These are phyloP conservation scores for Petaurus breviceps DNA, from an alignment of 2,113 vertebrate species.

Conservation along the genomic window DNA sequence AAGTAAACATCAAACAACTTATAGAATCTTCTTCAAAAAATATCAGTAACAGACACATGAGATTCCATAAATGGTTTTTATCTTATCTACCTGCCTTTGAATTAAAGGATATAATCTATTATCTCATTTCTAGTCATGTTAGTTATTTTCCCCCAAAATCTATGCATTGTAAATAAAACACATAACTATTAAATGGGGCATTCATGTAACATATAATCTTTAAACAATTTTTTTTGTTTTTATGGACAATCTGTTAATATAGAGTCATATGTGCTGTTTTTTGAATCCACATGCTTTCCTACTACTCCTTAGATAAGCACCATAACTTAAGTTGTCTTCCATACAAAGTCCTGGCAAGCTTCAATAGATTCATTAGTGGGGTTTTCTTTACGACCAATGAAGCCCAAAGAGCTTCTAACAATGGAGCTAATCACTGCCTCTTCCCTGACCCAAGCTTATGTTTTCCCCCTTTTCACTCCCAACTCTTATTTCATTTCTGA, in stretches of 20 bases:
- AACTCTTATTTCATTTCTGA: conserved; percentile 80
- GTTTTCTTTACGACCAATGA: conserved; percentile 91
- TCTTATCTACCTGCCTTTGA: conserved; percentile 26
- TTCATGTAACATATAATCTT: conserved; percentile 61
- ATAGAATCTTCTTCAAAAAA: conserved; percentile 47
- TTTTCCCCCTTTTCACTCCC: conserved; percentile 80
- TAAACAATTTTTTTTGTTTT: conserved; percentile 60
- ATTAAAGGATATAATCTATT: conserved; percentile 35
- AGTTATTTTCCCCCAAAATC: conserved; percentile 49
- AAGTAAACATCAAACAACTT: conserved; percentile 31
- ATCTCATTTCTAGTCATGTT: conserved; percentile 40
- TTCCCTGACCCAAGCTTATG: conserved; percentile 79
- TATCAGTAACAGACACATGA: conserved; percentile 45
- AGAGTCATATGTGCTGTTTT: conserved; percentile 85
- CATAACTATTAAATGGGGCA: conserved; percentile 33
- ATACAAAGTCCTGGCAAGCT: conserved; percentile 91
- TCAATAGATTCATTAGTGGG: conserved; percentile 92
- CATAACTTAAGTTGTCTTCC: conserved; percentile 92
- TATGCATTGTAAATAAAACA: conserved; percentile 59
- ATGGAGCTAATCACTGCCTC: conserved; percentile 91
- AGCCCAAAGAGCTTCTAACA: conserved; percentile 92
- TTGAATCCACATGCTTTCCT: conserved; percentile 84
- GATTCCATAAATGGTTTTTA: conserved; percentile 10
- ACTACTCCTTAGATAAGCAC: conserved; percentile 85
- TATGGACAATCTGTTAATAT: conserved; percentile 71